Base-by-base conservation (phyloP, 2,888 invertebrate species). In the Hofmannophila pseudospretella region DNA sequence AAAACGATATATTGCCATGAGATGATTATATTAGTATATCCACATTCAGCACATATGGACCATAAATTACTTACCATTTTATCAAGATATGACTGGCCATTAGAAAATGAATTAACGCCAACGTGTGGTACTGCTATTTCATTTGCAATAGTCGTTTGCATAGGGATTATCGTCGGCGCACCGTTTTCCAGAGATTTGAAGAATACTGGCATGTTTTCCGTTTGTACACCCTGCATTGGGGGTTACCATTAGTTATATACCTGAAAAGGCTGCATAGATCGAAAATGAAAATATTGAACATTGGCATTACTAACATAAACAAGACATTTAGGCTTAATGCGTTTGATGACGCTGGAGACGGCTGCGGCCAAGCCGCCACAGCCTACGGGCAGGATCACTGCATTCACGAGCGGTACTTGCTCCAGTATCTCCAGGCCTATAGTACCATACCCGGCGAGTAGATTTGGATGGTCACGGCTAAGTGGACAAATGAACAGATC, bases 391-490 rank as follows among this genome's bases (percentile, higher is more conserved):
- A 98, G 91, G 4, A 98, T 87, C 23, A 97, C 89, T 0, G 97
- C 97, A 66, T 98, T 97, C 7, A 96, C 89, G 38, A 91, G 88
- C 0, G 92, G 90, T 0, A 96, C 92, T 69, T 97, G 95, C 51
- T 97, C 96, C 27, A 96, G 72, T 36, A 98, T 95, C 77, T 98
- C 98, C 53, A 98, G 66, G 2, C 95, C 98, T 57, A 97, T 82
- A 0, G 96, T 96, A 5, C 98, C 98, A 72, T 96, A 96, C 0
- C 98, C 98, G 0, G 96, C 93, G 67, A 98, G 91, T 26, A 97
- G 92, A 59, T 96, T 90, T 0, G 97, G 97, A 72, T 98, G 96
- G 73, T 98, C 98, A 53, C 97, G 98, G 1, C 96, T 95, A 66
- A 16, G 5, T 16, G 16, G 20, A 19, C 31, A 25, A 25, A n/a